These are phyloP conservation scores for Erythrolamprus reginae DNA, from an alignment of 2,113 vertebrate genomes.

Conservation along the genomic window DNA sequence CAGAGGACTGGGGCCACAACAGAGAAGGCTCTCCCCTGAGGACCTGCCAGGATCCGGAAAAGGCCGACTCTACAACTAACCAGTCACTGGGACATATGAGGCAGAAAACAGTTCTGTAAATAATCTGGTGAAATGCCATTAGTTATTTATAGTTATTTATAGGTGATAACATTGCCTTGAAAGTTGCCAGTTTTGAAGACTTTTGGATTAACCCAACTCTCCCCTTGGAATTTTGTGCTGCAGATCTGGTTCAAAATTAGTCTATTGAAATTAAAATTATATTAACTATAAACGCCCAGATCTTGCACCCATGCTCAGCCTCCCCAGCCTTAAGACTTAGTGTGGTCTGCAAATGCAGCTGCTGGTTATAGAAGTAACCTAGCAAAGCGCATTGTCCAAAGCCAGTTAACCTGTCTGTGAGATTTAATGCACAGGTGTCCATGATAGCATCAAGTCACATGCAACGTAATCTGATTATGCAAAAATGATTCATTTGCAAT, in stretches of 20 bases:
- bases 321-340: neutral
- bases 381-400: neutral
- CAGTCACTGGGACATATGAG: no score
- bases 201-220: no score
- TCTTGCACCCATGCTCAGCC: neutral
- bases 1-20: no score
- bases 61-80: no score
- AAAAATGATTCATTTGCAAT: neutral
- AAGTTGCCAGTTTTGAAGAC: no score
- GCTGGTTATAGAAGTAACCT: neutral
- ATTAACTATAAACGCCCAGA: neutral
- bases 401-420: neutral
- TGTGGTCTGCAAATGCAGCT: neutral
- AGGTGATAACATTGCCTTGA: no score
- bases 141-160: no score
- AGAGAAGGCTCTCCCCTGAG: no score
- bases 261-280: neutral
- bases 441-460: neutral
- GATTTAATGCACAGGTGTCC: neutral
- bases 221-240: neutral
- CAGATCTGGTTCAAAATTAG: neutral
- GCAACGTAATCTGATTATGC: neutral
- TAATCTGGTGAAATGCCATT: no score
- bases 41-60: no score
- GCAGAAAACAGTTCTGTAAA: no score